Percentiles rank a stretch among this genome's conserved stretches.
These are phyloP conservation scores for Eubasilissa splendida DNA, from an alignment of 2,888 invertebrate genomes.

Conservation along the genomic window DNA sequence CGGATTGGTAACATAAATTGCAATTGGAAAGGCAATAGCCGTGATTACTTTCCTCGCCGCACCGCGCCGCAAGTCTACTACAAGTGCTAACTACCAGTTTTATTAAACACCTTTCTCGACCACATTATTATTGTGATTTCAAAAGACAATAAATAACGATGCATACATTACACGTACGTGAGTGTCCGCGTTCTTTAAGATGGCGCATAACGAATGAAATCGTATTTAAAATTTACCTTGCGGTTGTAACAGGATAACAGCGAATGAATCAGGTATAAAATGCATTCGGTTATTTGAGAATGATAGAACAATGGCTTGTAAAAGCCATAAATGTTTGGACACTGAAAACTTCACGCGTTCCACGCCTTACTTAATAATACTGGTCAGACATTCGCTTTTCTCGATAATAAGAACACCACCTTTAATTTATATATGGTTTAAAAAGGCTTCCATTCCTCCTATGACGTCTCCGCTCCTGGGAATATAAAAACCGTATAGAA, in stretches of 20 bases:
- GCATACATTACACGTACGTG: background rate
- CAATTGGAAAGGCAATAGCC: background rate
- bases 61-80: background rate
- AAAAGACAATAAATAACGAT: constrained; percentile 29
- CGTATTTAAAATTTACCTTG: constrained; percentile 33
- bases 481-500: constrained; percentile 14
- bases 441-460: constrained; percentile 3
- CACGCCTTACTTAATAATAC: constrained; percentile 23
- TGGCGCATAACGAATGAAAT: constrained; percentile 17
- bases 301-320: constrained; percentile 50
- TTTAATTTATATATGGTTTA: constrained; percentile 20
- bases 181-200: constrained; percentile 10
- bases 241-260: constrained; percentile 43
- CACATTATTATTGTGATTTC: background rate
- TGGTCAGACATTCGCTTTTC: constrained; percentile 17
- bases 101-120: constrained; percentile 15
- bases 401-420: background rate
- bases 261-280: constrained; percentile 47
- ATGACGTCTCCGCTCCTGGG: constrained; percentile 25
- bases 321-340: constrained; percentile 43
- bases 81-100: constrained; percentile 12
- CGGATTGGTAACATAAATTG: background rate
- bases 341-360: constrained; percentile 27
- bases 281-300: constrained; percentile 27
- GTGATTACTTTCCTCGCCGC: background rate